A percentile compares a stretch with the other conserved stretches of the same genome.
phyloP scores from a whole-genome alignment of 2,888 invertebrate species.

The Drosophila rubida region DNA sequence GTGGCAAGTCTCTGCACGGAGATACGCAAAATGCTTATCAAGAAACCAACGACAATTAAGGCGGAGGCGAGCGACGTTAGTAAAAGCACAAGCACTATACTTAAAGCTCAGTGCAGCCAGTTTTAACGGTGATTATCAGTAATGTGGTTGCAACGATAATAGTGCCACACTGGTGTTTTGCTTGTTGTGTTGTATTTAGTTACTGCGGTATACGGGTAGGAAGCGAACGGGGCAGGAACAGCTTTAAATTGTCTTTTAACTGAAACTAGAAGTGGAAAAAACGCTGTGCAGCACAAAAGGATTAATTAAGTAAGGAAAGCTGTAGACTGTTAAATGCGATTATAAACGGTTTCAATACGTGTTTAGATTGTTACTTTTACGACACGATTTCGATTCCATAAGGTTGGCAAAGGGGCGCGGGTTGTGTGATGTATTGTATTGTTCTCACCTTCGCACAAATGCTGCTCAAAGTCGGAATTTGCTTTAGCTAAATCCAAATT shows the following conservation, averaged over 20 bases:
- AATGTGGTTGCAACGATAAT: constrained; percentile 36
- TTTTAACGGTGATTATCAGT: constrained; percentile 25
- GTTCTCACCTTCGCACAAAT: constrained; percentile 81
- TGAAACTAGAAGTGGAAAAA: constrained; percentile 56
- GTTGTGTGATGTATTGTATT: constrained; percentile 6
- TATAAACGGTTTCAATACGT: constrained; percentile 15
- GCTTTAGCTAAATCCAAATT: constrained; percentile 77
- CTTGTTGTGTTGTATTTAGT: constrained; percentile 45
- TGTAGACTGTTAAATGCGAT: constrained; percentile 14
- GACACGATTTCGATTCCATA: not conserved
- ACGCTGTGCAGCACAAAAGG: constrained; percentile 40
- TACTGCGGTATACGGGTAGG: constrained; percentile 37
- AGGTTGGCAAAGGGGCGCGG: not conserved
- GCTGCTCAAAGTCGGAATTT: constrained; percentile 81
- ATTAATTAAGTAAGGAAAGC: constrained; percentile 18
- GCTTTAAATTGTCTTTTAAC: constrained; percentile 45
- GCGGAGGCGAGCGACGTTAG: constrained; percentile 49
- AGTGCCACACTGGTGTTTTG: constrained; percentile 18
- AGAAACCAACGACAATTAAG: constrained; percentile 7
- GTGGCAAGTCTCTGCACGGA: constrained; percentile 74
- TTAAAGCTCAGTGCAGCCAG: constrained; percentile 27
- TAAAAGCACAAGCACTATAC: constrained; percentile 47
- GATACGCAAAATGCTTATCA: constrained; percentile 56
- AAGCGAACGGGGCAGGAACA: constrained; percentile 10
- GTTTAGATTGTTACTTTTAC: constrained; percentile 33